Conservation (phyloP, 2,888 invertebrate genomes). For the Tridacna gigas region DNA sequence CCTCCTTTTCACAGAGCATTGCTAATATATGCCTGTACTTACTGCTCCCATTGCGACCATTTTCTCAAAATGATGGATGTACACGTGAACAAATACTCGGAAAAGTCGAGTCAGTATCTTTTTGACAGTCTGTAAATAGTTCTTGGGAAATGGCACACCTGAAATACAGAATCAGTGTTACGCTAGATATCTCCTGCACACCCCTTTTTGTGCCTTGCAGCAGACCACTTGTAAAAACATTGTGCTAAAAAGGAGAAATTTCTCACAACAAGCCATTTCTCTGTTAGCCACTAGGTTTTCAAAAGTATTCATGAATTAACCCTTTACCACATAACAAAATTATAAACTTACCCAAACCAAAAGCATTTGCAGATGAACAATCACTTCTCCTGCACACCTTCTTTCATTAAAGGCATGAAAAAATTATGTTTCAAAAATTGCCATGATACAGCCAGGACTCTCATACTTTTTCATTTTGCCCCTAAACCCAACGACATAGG, state of each 20-base stretch:
- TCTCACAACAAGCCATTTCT: background rate
- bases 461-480: too few species aligned
- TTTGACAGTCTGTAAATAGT: conserved; percentile 91
- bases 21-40: conserved; percentile 86
- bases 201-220: background rate
- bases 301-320: too few species aligned
- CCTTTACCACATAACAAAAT: too few species aligned
- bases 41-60: conserved; percentile 94
- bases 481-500: too few species aligned
- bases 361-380: too few species aligned
- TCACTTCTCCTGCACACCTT: too few species aligned
- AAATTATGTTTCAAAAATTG: too few species aligned
- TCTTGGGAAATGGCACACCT: conserved; percentile 95
- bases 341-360: too few species aligned
- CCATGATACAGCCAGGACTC: too few species aligned
- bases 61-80: conserved; percentile 97
- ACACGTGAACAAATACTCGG: conserved; percentile 96
- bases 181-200: background rate
- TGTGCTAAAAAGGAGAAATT: background rate
- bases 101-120: conserved; percentile 95
- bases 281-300: background rate
- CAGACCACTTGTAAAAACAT: background rate
- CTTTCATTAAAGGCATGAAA: too few species aligned
- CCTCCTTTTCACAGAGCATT: too few species aligned
- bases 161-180: conserved; percentile 63